Conservation (phyloP, 2,888 invertebrate species). For the Neoascia interrupta region DNA sequence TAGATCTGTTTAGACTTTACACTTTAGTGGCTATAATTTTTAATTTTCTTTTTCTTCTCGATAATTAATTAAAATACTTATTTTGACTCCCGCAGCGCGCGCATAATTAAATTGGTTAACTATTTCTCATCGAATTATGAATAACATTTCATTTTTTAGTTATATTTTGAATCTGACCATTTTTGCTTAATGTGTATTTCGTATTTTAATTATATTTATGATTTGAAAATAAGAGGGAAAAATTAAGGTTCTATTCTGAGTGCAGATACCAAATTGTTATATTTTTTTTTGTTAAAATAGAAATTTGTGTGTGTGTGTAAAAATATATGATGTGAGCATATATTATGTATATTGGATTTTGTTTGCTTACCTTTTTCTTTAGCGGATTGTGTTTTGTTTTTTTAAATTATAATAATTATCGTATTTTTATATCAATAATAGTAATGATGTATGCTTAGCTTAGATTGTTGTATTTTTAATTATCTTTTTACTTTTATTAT, state of each 20-base stretch:
- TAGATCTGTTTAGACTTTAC: constrained; percentile 57
- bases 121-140: constrained; percentile 48
- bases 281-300: constrained; percentile 40
- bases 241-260: constrained; percentile 54
- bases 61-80: constrained; percentile 45
- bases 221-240: constrained; percentile 24
- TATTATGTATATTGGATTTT: constrained; percentile 30
- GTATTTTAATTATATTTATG: constrained; percentile 19
- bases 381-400: background rate
- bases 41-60: constrained; percentile 8
- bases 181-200: constrained; percentile 11
- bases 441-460: constrained; percentile 63
- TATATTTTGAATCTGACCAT: constrained; percentile 12
- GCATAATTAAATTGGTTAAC: constrained; percentile 54
- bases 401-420: constrained; percentile 41
- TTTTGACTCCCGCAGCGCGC: constrained; percentile 35
- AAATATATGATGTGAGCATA: constrained; percentile 28
- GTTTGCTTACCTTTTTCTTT: background rate
- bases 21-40: constrained; percentile 53
- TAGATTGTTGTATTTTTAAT: constrained; percentile 50
- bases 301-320: constrained; percentile 62
- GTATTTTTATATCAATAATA: constrained; percentile 56
- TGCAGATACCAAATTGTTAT: constrained; percentile 58
- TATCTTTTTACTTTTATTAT: constrained; percentile 23
- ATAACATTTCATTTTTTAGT: constrained; percentile 31